Conservation (phyloP, 2,113 vertebrate species). For the Onychostruthus taczanowskii region DNA sequence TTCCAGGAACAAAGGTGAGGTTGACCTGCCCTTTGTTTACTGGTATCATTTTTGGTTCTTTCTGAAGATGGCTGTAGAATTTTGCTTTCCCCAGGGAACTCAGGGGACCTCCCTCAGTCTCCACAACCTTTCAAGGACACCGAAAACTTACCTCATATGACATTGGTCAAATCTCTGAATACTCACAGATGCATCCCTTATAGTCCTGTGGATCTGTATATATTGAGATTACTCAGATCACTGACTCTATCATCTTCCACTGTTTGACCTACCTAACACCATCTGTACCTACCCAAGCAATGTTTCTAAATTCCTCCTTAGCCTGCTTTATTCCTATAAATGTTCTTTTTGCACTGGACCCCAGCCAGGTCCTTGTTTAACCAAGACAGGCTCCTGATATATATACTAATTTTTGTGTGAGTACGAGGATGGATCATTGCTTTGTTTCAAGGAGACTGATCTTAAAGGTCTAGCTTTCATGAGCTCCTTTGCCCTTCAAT, state of each 20-base stretch:
- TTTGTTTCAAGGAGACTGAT: background rate
- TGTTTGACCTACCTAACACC: background rate
- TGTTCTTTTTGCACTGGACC: background rate
- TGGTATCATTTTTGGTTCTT: background rate
- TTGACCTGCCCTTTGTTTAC: background rate
- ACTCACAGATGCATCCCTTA: background rate
- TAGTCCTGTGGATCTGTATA: background rate
- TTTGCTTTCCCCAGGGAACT: background rate
- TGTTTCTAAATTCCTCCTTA: background rate
- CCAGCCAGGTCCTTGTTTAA: background rate
- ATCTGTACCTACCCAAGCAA: background rate
- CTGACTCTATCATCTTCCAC: background rate
- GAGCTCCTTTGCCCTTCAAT: background rate
- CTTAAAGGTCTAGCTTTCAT: background rate
- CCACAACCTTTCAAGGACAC: background rate
- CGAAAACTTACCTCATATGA: background rate
- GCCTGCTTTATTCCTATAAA: background rate
- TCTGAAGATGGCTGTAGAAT: background rate
- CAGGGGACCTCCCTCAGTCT: background rate
- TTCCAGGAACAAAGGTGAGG: background rate
- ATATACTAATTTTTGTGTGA: background rate
- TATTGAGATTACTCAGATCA: background rate
- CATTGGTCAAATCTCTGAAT: background rate
- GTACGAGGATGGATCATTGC: background rate
- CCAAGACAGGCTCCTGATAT: background rate